These are phyloP conservation scores for Lasiommata megera DNA, from an alignment of 2,888 invertebrate genomes.

Conservation along the genomic window DNA sequence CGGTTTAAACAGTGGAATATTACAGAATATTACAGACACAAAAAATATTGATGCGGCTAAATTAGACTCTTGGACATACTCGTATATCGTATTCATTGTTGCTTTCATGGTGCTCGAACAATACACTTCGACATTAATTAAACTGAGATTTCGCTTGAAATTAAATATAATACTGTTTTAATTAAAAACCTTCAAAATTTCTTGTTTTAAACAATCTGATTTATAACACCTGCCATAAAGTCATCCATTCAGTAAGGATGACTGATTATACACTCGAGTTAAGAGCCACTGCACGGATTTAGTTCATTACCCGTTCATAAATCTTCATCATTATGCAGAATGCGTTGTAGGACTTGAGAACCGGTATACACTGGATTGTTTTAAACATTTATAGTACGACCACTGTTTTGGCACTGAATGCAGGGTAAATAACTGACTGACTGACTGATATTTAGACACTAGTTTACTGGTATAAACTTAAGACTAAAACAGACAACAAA, in stretches of 20 bases:
- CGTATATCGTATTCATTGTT: no score
- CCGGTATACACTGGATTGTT: not conserved
- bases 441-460: not conserved
- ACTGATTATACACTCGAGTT: slow-evolving; percentile 13
- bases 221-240: not conserved
- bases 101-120: no score
- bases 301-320: slow-evolving; percentile 20
- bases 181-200: not conserved
- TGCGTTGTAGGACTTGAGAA: not conserved
- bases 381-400: not conserved
- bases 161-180: no score
- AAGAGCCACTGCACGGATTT: slow-evolving; percentile 9
- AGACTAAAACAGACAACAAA: no score
- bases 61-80: no score
- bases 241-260: slow-evolving; percentile 3
- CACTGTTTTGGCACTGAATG: not conserved
- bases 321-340: slow-evolving; percentile 25
- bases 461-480: no score
- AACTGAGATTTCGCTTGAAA: no score
- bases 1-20: no score
- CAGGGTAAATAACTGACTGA: not conserved
- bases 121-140: no score
- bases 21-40: no score
- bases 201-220: not conserved
- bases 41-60: no score